Evolutionary conservation across 2,888 invertebrate genomes (phyloP), one percentile per base, ranked within the genome.

Genomic region (Suillia variegata): DNA sequence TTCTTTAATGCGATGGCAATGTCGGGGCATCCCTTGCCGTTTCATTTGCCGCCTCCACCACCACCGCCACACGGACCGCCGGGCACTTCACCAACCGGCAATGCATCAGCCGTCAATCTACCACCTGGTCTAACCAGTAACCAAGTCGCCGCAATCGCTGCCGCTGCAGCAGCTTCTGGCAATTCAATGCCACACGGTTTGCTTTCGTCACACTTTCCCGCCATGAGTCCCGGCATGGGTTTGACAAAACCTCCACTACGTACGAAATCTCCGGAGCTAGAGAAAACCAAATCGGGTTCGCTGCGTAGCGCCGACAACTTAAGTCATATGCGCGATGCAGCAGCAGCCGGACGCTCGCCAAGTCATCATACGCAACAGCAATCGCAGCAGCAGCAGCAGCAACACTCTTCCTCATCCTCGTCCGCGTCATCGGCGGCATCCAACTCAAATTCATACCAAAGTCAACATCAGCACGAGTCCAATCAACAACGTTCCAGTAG

Each of bases 41-140:
- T 88, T 65, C 88, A 88, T 73, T 84, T 88, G 70, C 87, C 86
- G 70, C 86, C 87, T 67, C 88, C 85, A 45, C 87, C 88, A 59
- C 87, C 86, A 69, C 86, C 87, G 67, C 87, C 85, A 52, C 80
- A 79, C 67, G 66, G 64, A 10, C 61, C 69, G n/a, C 31, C 54
- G 22, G 56, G 38, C n/a, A 18, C 52, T 1, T 62, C 67, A 21
- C 54, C 50, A 5, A 33, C 65, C 1, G 64, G 67, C 13, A 56
- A 54, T 15, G 31, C 68, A 50, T 6, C 67, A 52, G 18, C 61
- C 54, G 38, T n/a, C 8, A 59, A 53, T 13, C 49, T 67, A 45
- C 68, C 70, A 12, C 64, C 69, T 5, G 85, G 70, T 61, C 80
- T 85, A 67, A 84, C 86, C 18, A 85, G 85, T 69, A 88, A 88